phyloP scores from a whole-genome alignment of 2,888 invertebrate species.

The Nephrotoma flavescens region DNA sequence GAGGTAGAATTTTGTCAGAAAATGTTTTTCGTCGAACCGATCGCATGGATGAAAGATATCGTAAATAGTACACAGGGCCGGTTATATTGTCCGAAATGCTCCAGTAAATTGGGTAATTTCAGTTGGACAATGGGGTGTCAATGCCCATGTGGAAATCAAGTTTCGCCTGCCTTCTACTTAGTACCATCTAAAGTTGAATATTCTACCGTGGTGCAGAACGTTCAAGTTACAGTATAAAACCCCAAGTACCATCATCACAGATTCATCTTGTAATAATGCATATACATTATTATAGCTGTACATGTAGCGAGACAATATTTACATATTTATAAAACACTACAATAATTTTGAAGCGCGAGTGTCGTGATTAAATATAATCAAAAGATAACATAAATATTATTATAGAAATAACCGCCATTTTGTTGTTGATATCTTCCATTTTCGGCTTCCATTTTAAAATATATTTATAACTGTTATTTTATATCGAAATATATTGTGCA shows the following conservation, averaged over 20 bases:
- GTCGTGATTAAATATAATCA: background rate
- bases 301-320: background rate
- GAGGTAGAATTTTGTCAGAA: conserved; percentile 42
- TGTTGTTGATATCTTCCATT: background rate
- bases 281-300: background rate
- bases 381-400: background rate
- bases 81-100: conserved; percentile 73
- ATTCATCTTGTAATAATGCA: background rate
- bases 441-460: background rate
- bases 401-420: background rate
- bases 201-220: conserved; percentile 76
- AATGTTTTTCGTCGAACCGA: conserved; percentile 77
- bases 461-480: background rate
- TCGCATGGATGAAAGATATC: conserved; percentile 74
- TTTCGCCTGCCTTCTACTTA: conserved; percentile 83
- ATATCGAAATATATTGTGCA: background rate
- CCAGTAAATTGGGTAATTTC: conserved; percentile 72
- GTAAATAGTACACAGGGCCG: conserved; percentile 60
- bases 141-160: conserved; percentile 80
- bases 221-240: conserved; percentile 59
- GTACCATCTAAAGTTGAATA: conserved; percentile 83
- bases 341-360: background rate
- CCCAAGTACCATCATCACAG: background rate
- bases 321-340: background rate
- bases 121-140: conserved; percentile 84